Conservation (phyloP, 2,113 vertebrate genomes). For the cat (Felis catus) region F.catus_Fca126_mat1.0 CM031419.1:72058501-72059000, state of each 20-base stretch:
- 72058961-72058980: constrained; percentile 17
- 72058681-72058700: constrained; percentile 56
- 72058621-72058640: constrained; percentile 46
- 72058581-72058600: constrained; percentile 40
- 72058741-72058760: constrained; percentile 65
- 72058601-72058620: constrained; percentile 45
- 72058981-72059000: constrained; percentile 4
- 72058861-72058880: not conserved
- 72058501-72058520: constrained; percentile 3
- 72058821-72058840: constrained; percentile 38
- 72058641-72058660: constrained; percentile 65
- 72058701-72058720: constrained; percentile 46
- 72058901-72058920: not conserved
- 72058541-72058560: constrained; percentile 38
- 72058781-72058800: constrained; percentile 42
- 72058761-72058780: constrained; percentile 34
- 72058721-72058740: constrained; percentile 56
- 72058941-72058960: constrained; percentile 52
- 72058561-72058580: constrained; percentile 47
- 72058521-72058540: constrained; percentile 5
- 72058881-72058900: constrained; percentile 57
- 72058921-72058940: constrained; percentile 30
- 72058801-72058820: not conserved
- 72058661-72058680: constrained; percentile 57
- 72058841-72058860: constrained; percentile 25